Evolutionary conservation across 2,888 invertebrate genomes (phyloP), one percentile per base, ranked within the genome.

Genomic region (Cosmia trapezina): DNA sequence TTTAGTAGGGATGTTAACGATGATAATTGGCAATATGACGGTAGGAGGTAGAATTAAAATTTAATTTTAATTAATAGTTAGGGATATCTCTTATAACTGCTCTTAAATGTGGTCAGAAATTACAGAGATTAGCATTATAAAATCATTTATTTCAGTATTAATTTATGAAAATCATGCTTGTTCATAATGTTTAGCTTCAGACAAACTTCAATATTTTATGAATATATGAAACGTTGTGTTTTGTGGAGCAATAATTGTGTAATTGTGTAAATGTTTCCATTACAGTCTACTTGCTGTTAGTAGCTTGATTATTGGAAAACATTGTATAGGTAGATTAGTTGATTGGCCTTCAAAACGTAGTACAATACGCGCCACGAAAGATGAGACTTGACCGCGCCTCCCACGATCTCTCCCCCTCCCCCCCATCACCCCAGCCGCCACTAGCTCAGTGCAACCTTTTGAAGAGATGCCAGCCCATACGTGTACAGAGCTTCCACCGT

Each of bases 1-100:
- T n/a, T 81, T 94, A 59, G 22, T 88, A 4, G 93, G 93, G 0
- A 84, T 88, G 8, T 54, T 93, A 12, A 28, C 84, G 11, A 81
- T 90, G 49, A 73, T 88, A 0, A 76, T 73, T n/a, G 19, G 83
- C 0, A 89, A 83, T 67, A 80, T 84, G 53, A 63, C 79, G 41
- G 87, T 77, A 47, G 49, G 54, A 57, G 54, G 60, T 17, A 56
- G 59, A 49, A 4, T 53, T 45, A 14, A 22, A 11, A 17, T 33
- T n/a, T 78, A 70, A 19, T 45, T 49, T 37, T 41, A 43, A 47
- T 47, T 54, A 14, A 65, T 33, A 12, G n/a, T 28, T 22, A 33
- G 14, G 28, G 3, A 14, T 28, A 37, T 19, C 9, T 61, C 4
- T 22, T 11, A 17, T 17, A 7, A 28, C 14, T 47, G 19, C 47